A percentile compares a stretch with the other conserved stretches of the same genome.
These are phyloP conservation scores for Chrysochloris asiatica DNA, from an alignment of 2,113 vertebrate genomes.

Conservation along the genomic window DNA sequence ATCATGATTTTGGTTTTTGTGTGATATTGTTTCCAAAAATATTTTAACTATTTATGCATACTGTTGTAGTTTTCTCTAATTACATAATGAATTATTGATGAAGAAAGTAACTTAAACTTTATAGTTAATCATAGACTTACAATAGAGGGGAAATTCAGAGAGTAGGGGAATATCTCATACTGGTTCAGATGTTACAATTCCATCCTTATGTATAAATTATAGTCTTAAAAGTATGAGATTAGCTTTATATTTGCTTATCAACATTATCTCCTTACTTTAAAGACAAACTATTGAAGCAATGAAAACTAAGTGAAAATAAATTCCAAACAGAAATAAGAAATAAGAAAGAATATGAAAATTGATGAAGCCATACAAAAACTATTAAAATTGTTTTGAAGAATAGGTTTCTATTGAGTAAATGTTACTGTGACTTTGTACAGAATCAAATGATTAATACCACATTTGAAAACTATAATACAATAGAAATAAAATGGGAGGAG, in stretches of 20 bases:
- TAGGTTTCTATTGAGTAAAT: background rate
- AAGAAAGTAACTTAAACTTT: background rate
- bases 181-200: background rate
- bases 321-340: background rate
- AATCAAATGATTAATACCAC: background rate
- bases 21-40: background rate
- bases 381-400: too few relatives aligned
- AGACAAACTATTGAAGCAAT: too few relatives aligned
- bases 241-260: background rate
- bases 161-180: too few relatives aligned
- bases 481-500: background rate
- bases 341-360: background rate
- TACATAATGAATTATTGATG: background rate
- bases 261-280: background rate
- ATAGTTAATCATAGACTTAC: background rate
- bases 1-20: background rate
- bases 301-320: background rate
- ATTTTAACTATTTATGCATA: background rate
- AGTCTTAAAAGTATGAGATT: background rate
- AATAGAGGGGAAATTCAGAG: background rate
- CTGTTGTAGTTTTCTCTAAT: background rate
- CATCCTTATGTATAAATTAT: too few relatives aligned
- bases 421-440: background rate
- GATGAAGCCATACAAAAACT: background rate
- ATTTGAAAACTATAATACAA: constrained; percentile 26